Evolutionary conservation across 2,113 vertebrate genomes (phyloP), one percentile per base, ranked within the genome.

Genomic region (Himantopus leucocephalus): DNA sequence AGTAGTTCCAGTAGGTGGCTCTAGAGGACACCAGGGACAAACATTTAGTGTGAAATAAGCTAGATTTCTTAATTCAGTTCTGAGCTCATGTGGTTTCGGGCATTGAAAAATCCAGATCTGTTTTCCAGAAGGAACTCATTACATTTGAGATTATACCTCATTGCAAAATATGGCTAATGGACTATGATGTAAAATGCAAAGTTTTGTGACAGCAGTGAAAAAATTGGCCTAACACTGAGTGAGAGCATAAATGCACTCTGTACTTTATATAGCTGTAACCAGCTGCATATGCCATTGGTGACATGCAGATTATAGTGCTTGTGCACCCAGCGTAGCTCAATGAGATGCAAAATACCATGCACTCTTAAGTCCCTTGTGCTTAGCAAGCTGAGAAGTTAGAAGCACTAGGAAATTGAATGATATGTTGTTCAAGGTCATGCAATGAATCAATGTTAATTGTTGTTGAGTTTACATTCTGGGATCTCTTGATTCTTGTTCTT

Each of bases 341-440:
- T 89, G 58, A 85, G 91, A 56, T 95, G 84, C 43, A 90, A 97
- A 97, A 74, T 93, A 77, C 58, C 35, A n/a, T 50, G 20, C 47
- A 35, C 27, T 34, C 17, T 43, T 53, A 76, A 81, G 22, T 64
- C 91, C 64, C 47, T 89, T 86, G 48, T 73, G 35, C 29, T 85
- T 67, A 22, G 37, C 52, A 81, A 8, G 8, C 30, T 70, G 45
- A 62, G 35, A 71, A 83, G 45, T 85, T 76, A 55, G 48, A 74
- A 95, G 67, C 58, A 35, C 23, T 30, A 27, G n/a, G 59, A 97
- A 71, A 62, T 60, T 10, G 15, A 90, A n/a, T 24, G 30, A 9
- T 53, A 20, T 9, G 7, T 86, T 68, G 23, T 71, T 81, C 47
- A 62, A 71, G 48, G 41, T 91, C 79, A 35, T 47, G 34, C 45